phyloP scores from a whole-genome alignment of 2,888 invertebrate genomes.

The Automeris io region DNA sequence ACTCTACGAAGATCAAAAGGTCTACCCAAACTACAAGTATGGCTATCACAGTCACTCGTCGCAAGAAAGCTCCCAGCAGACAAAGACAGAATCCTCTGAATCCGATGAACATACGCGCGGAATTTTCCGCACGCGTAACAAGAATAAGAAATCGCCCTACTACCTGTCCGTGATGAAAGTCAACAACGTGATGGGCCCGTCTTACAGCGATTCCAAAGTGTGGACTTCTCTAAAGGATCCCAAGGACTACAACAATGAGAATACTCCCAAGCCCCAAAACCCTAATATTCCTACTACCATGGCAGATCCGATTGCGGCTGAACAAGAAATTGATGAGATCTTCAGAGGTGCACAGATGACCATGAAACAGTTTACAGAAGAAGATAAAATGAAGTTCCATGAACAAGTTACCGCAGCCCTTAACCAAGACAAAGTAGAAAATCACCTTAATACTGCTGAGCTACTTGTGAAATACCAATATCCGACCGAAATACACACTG shows the following conservation, averaged over 20 bases:
- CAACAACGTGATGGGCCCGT: constrained; percentile 17
- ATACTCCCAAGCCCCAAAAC: constrained; percentile 30
- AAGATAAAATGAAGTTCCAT: constrained; percentile 45
- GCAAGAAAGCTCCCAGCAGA: constrained; percentile 24
- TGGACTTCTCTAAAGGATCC: too few relatives aligned
- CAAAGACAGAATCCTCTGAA: constrained; percentile 4
- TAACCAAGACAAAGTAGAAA: constrained; percentile 30
- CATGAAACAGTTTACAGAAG: constrained; percentile 41
- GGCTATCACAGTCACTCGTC: constrained; percentile 13
- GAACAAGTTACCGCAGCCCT: constrained; percentile 28
- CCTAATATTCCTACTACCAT: too few relatives aligned
- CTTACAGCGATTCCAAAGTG: constrained; percentile 30
- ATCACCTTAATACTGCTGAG: constrained; percentile 41
- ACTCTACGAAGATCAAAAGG: constrained; percentile 19
- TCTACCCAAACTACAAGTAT: constrained; percentile 11
- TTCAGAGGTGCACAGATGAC: constrained; percentile 47
- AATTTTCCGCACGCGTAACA: constrained; percentile 10
- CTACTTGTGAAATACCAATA: constrained; percentile 51
- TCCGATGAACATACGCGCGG: constrained; percentile 6
- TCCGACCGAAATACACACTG: constrained; percentile 49
- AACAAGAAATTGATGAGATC: constrained; percentile 45
- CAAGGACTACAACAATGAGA: constrained; percentile 32
- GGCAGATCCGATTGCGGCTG: too few relatives aligned
- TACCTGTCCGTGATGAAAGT: constrained; percentile 23
- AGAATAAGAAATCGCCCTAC: constrained; percentile 27